Evolutionary conservation across 2,113 vertebrate species (phyloP).

Genomic region (Corythoichthys intestinalis): DNA sequence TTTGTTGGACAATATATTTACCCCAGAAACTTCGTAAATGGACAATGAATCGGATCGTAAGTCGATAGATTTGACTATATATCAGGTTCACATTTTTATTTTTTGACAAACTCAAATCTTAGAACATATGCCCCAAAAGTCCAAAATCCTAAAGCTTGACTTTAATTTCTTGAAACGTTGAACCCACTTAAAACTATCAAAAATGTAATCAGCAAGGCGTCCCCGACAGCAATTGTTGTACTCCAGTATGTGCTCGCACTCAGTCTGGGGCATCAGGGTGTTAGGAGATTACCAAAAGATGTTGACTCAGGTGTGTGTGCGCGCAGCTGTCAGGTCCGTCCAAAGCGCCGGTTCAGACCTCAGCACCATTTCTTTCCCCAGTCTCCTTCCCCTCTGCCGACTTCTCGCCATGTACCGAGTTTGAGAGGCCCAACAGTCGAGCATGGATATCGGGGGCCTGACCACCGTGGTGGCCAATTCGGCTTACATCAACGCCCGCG

Average conservation of each 20-base stretch:
- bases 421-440: conserved; percentile 31
- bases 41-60: too few relatives aligned
- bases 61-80: too few relatives aligned
- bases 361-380: conserved; percentile 21
- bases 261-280: conserved; percentile 73
- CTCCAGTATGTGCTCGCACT: conserved; percentile 32
- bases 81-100: too few relatives aligned
- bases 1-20: neutral
- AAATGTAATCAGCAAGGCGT: neutral
- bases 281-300: conserved; percentile 79
- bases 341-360: conserved; percentile 20
- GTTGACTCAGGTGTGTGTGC: conserved; percentile 79
- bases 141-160: too few relatives aligned
- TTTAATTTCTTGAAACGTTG: too few relatives aligned
- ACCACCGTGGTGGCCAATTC: conserved; percentile 79
- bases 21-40: too few relatives aligned
- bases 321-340: conserved; percentile 24
- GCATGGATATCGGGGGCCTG: conserved; percentile 76
- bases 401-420: conserved; percentile 39
- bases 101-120: too few relatives aligned
- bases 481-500: conserved; percentile 77
- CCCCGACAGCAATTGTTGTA: neutral
- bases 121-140: too few relatives aligned
- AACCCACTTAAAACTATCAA: neutral
- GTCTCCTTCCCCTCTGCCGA: conserved; percentile 15